These are phyloP conservation scores for Schizotus pectinicornis DNA, from an alignment of 2,888 invertebrate genomes.

Conservation along the genomic window DNA sequence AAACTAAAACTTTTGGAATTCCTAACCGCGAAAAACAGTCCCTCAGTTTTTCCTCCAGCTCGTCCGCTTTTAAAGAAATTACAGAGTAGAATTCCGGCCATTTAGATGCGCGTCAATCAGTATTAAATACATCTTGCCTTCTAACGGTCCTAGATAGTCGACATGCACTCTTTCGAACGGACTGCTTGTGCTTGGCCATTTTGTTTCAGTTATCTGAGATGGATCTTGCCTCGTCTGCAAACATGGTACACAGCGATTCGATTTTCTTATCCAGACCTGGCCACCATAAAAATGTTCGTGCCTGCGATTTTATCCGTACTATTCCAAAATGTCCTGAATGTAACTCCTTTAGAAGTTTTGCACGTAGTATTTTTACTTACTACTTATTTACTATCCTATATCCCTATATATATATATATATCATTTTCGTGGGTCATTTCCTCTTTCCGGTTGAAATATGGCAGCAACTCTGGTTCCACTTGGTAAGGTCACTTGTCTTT, in stretches of 20 bases:
- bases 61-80: no score
- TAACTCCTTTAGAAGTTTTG: not conserved
- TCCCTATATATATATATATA: not conserved
- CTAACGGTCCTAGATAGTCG: slow-evolving; percentile 3
- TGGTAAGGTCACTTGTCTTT: no score
- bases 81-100: no score
- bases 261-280: not conserved
- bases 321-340: slow-evolving; percentile 8
- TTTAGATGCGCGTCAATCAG: no score
- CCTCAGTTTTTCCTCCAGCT: no score
- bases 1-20: no score
- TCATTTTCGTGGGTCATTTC: no score
- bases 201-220: no score
- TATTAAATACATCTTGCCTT: not conserved
- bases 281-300: slow-evolving; percentile 10
- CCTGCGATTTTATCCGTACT: slow-evolving; percentile 5
- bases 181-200: not conserved
- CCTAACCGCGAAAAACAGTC: no score
- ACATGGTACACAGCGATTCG: not conserved
- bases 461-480: no score
- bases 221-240: not conserved
- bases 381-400: slow-evolving; percentile 1
- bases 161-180: not conserved
- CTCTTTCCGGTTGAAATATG: no score
- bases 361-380: not conserved